Percentiles rank a stretch among this genome's conserved stretches.
phyloP scores from a whole-genome alignment of 1,140 invertebrate species.

The Laodelphax striatellus region DNA sequence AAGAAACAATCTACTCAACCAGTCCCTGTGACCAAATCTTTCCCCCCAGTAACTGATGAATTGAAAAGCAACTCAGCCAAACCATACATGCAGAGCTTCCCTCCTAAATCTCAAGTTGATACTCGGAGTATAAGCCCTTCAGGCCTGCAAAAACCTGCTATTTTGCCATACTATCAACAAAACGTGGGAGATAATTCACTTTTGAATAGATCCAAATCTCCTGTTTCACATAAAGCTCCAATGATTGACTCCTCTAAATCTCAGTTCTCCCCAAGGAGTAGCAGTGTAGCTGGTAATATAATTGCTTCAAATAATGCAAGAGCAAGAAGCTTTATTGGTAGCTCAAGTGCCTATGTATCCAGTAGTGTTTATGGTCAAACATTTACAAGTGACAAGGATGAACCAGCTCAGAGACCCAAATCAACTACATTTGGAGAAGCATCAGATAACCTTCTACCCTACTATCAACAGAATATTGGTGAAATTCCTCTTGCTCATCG shows the following conservation, averaged over 20 bases:
- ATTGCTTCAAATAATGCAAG: neutral
- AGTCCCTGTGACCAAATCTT: constrained; percentile 20
- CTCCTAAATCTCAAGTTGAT: too few species aligned
- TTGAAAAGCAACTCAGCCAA: constrained; percentile 22
- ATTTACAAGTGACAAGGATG: neutral
- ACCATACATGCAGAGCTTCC: too few species aligned
- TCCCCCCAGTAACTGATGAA: constrained; percentile 32
- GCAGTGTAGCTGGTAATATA: neutral
- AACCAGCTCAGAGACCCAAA: neutral
- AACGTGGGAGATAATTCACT: constrained; percentile 37
- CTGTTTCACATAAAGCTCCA: constrained; percentile 18
- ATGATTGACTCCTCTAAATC: neutral
- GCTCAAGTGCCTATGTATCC: neutral
- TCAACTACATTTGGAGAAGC: too few species aligned
- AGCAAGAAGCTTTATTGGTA: neutral
- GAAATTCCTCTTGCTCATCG: constrained; percentile 27
- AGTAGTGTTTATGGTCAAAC: neutral
- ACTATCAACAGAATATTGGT: constrained; percentile 47
- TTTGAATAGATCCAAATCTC: constrained; percentile 11
- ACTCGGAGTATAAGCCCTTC: constrained; percentile 12
- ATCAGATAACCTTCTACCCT: constrained; percentile 29
- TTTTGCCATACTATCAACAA: constrained; percentile 43
- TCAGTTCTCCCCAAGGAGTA: neutral
- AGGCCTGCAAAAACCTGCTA: constrained; percentile 24
- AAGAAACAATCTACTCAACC: neutral